Evolutionary conservation across 2,888 invertebrate species (phyloP).

Genomic region (Octodonta nipae): DNA sequence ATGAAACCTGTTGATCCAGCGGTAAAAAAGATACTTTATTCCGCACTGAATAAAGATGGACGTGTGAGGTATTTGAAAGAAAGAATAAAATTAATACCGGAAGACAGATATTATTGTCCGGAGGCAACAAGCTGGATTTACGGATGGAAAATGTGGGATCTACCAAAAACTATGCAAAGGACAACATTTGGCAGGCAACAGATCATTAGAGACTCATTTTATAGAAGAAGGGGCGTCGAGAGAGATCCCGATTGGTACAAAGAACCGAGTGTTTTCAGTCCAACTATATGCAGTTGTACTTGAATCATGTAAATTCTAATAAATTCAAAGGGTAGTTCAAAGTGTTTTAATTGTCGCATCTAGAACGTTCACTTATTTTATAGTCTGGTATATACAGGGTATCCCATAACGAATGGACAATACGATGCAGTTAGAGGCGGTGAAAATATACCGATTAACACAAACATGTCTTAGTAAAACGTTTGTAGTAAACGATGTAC

Average conservation of each 20-base stretch:
- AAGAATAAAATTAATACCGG: conserved; percentile 40
- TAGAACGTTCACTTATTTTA: too few relatives aligned
- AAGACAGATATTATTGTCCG: conserved; percentile 43
- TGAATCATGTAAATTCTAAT: conserved; percentile 3
- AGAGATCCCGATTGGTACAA: conserved; percentile 44
- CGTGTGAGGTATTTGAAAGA: conserved; percentile 38
- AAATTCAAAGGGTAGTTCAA: too few relatives aligned
- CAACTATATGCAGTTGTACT: conserved; percentile 27
- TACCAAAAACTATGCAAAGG: conserved; percentile 21
- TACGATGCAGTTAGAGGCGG: too few relatives aligned
- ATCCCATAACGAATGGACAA: too few relatives aligned
- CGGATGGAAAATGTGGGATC: conserved; percentile 46
- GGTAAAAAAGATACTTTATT: conserved; percentile 36
- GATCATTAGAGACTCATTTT: conserved; percentile 43
- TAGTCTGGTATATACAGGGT: too few relatives aligned
- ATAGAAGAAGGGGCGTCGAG: conserved; percentile 41
- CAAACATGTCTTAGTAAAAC: too few relatives aligned
- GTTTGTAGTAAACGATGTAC: too few relatives aligned
- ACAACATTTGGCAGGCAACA: conserved; percentile 39
- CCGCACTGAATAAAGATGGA: conserved; percentile 37
- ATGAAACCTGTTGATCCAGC: conserved; percentile 44
- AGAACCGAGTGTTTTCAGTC: conserved; percentile 35
- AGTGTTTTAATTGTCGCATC: too few relatives aligned
- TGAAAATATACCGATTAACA: too few relatives aligned
- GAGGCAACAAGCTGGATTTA: conserved; percentile 41